phyloP scores from a whole-genome alignment of 1,140 invertebrate genomes.

The Drosophila bocqueti region DNA sequence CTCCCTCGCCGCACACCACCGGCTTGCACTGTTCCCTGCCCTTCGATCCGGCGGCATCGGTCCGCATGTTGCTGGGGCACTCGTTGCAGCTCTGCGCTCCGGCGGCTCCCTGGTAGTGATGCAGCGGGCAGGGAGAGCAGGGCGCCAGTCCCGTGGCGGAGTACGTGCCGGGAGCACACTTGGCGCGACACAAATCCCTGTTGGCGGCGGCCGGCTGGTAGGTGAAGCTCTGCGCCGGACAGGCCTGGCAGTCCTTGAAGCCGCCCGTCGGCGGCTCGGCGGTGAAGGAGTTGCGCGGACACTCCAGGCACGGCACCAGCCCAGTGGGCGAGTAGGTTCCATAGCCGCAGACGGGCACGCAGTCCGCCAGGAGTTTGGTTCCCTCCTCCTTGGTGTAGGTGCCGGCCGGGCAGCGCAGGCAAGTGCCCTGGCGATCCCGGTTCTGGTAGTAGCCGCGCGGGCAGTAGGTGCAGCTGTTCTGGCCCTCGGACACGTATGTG shows the following conservation, averaged over 20 bases:
- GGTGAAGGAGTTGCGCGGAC: conserved; percentile 96
- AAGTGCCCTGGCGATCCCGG: conserved; percentile 93
- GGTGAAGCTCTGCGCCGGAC: conserved; percentile 95
- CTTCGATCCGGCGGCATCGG: conserved; percentile 90
- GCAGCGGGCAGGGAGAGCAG: conserved; percentile 96
- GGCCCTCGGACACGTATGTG: conserved; percentile 95
- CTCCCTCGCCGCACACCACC: conserved; percentile 93
- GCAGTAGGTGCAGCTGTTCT: conserved; percentile 95
- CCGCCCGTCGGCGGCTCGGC: conserved; percentile 94
- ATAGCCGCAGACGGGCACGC: conserved; percentile 97
- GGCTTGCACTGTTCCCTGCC: conserved; percentile 93
- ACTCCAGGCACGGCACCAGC: conserved; percentile 97
- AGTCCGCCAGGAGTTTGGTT: conserved; percentile 92
- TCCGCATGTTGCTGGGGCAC: conserved; percentile 94
- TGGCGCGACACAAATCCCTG: conserved; percentile 93
- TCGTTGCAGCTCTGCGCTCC: conserved; percentile 94
- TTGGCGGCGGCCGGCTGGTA: conserved; percentile 95
- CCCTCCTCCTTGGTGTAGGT: conserved; percentile 97
- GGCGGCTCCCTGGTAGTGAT: conserved; percentile 95
- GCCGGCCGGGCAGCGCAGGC: conserved; percentile 94
- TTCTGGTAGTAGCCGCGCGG: conserved; percentile 97
- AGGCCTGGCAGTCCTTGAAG: conserved; percentile 97
- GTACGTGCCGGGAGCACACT: conserved; percentile 95
- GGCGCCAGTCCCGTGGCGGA: conserved; percentile 97
- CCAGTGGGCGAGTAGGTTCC: conserved; percentile 98